Base-by-base conservation (phyloP, 1,140 invertebrate genomes). In the Chironomus tepperi region DNA sequence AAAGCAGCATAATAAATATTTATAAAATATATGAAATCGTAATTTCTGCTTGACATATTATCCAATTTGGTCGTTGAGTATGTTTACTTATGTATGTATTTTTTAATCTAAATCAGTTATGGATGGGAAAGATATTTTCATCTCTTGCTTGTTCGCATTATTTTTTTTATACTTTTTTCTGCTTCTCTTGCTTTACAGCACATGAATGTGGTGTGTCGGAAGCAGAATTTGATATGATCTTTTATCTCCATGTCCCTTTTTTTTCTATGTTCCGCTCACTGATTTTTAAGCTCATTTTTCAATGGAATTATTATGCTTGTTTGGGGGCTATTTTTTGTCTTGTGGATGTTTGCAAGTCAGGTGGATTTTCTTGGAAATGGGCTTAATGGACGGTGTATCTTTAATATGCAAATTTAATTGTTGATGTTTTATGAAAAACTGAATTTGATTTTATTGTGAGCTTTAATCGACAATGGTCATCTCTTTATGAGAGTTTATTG, bases 61-160 rank as follows among this genome's bases (percentile, higher is more conserved):
- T 34, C 16, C 65, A 70, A 16, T 16, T 18, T 21, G 16, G 15
- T 21, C n/a, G 9, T 57, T n/a, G 47, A 57, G 47, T 57, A 57
- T 57, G 47, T 70, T 70, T 70, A 70, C 19, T 70, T 70, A 70
- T 70, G 47, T 57, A 70, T n/a, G n/a, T n/a, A n/a, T n/a, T 21
- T 70, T 70, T 70, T 70, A 70, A 70, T 70, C 65, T 70, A 16
- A 70, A 18, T 70, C 65, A 10, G 8, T 70, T 70, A 70, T 70
- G 65, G 65, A 70, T 70, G 65, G 19, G 16, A 70, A 57, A 19
- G 16, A 18, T 70, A 8, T 70, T 57, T 10, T n/a, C 10, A n/a
- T 57, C 47, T n/a, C 10, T 57, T n/a, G 47, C n/a, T 57, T 57
- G 9, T 57, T 57, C n/a, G 9, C 9, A 34, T 34, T n/a, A n/a